Conservation (phyloP, 2,113 vertebrate species). For the Aspidoscelis tigris region DNA sequence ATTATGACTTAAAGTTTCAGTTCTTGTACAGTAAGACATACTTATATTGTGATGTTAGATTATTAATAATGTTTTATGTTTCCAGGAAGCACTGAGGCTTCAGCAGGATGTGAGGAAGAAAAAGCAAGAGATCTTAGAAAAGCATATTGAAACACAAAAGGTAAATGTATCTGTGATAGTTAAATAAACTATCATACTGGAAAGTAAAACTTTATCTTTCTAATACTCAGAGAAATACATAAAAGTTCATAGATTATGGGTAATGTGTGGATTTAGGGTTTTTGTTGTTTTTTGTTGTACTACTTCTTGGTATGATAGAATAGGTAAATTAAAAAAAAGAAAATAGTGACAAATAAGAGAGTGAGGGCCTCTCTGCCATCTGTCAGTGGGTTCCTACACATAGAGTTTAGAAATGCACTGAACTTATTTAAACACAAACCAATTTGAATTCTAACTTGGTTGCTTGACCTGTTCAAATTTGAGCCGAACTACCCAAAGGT, state of each 20-base stretch:
- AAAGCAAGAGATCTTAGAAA: slow-evolving; percentile 98
- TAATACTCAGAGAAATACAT: neutral
- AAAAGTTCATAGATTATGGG: neutral
- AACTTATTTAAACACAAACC: no score
- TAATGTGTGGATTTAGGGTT: neutral
- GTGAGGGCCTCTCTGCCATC: neutral
- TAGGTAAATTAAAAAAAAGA: neutral
- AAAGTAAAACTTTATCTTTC: neutral
- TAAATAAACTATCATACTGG: neutral
- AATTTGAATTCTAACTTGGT: no score
- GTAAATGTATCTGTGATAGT: slow-evolving; percentile 69
- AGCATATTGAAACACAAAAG: slow-evolving; percentile 98
- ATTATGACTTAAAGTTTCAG: no score
- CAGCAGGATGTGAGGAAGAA: slow-evolving; percentile 97
- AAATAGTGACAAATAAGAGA: neutral
- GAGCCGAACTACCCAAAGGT: no score
- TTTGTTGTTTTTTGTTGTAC: neutral
- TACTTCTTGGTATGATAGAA: neutral
- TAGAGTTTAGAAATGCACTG: no score
- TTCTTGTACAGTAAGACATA: neutral
- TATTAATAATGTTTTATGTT: slow-evolving; percentile 42
- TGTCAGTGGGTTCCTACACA: no score
- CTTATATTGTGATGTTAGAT: neutral
- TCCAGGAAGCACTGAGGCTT: slow-evolving; percentile 90
- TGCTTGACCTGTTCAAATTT: no score